Percentiles rank a stretch among this genome's conserved stretches.
Evolutionary conservation across 2,113 vertebrate species (phyloP).

Genomic region (Percopsis transmontana): DNA sequence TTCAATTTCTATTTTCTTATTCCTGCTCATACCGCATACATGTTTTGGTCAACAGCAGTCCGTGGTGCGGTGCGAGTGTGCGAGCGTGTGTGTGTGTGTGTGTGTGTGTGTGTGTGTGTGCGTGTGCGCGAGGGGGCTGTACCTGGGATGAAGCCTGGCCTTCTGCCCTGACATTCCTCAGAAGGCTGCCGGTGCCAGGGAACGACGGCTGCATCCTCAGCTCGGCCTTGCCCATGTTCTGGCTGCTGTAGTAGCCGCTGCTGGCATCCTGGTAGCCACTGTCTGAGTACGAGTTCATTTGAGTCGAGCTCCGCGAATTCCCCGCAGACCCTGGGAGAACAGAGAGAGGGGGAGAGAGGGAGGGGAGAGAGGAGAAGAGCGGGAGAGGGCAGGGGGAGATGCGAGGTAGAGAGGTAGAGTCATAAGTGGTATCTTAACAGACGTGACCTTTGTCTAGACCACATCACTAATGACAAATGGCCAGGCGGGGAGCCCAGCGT

Average conservation of each 20-base stretch:
- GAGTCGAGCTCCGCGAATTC: conserved; percentile 94
- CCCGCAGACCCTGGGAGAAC: conserved; percentile 85
- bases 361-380: not conserved
- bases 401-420: conserved; percentile 3
- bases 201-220: conserved; percentile 86
- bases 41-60: too few species aligned
- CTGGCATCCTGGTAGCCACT: conserved; percentile 96
- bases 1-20: too few species aligned
- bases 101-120: not conserved
- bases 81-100: not conserved
- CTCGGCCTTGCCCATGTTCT: conserved; percentile 85
- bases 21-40: too few species aligned
- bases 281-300: conserved; percentile 98
- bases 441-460: conserved; percentile 57
- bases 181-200: conserved; percentile 77
- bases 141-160: conserved; percentile 92
- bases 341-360: conserved; percentile 1
- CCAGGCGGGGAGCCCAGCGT: conserved; percentile 9
- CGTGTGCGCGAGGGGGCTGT: conserved; percentile 25
- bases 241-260: conserved; percentile 89
- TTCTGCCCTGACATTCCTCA: conserved; percentile 87
- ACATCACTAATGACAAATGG: conserved; percentile 47
- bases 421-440: conserved; percentile 50
- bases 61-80: too few species aligned
- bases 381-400: conserved; percentile 7